Conservation (phyloP, 2,888 invertebrate genomes). For the Ditylenchus weischeri region DNA sequence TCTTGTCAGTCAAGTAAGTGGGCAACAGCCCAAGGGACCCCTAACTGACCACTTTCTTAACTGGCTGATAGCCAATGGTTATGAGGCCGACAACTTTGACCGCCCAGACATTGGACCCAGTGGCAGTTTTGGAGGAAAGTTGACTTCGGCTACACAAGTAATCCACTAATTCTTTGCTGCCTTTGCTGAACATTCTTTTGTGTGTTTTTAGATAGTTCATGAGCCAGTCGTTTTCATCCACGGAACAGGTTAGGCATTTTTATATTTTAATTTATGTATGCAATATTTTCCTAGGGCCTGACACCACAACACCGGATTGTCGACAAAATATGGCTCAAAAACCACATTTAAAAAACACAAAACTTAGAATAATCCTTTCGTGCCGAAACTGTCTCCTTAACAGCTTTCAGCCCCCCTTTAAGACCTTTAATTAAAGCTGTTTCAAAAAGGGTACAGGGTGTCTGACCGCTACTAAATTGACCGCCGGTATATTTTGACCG, state of each 20-base stretch:
- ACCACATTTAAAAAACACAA: too few relatives aligned
- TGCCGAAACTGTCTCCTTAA: too few relatives aligned
- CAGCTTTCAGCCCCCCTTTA: too few relatives aligned
- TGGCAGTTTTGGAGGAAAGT: constrained; percentile 56
- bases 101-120: constrained; percentile 56
- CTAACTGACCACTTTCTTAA: constrained; percentile 54
- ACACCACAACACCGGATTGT: too few relatives aligned
- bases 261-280: too few relatives aligned
- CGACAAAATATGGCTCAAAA: too few relatives aligned
- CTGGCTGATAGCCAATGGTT: constrained; percentile 55
- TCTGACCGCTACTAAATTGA: too few relatives aligned
- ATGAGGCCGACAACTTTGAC: constrained; percentile 50
- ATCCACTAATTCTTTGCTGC: background rate
- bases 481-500: too few relatives aligned
- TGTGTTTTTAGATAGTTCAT: constrained; percentile 36
- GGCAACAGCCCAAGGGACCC: constrained; percentile 39
- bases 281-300: background rate
- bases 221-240: constrained; percentile 57
- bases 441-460: too few relatives aligned
- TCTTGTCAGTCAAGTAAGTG: background rate
- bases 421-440: too few relatives aligned
- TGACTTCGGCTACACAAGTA: constrained; percentile 40
- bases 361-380: too few relatives aligned
- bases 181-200: background rate
- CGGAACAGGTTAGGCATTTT: constrained; percentile 32